Evolutionary conservation across 2,797 vertebrate genomes (phyloP), one percentile per base, ranked within the genome.

Genomic region (Argentina silus): DNA sequence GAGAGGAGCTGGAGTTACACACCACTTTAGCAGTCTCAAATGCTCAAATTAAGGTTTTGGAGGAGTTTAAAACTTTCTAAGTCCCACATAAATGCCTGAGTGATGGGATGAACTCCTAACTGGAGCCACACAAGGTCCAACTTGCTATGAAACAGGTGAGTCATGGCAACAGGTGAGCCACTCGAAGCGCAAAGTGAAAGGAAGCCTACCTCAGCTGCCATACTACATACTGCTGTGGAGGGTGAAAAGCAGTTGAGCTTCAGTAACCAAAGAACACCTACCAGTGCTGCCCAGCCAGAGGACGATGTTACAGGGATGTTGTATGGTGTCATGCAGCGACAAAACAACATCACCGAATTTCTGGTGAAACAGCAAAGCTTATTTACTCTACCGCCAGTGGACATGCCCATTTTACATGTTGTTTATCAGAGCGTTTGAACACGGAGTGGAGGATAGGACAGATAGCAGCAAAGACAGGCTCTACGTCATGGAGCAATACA

Each of bases 1-100:
- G 36, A 8, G 57, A 69, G 15, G n/a, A 43, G n/a, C 11, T 61
- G 0, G 73, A 74, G 44, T 7, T 74, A 10, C 47, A 66, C 10
- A 57, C 61, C 23, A 44, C 44, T 8, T 17, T 74, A 19, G 65
- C 56, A n/a, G 66, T 44, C 11, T n/a, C 45, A 1, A n/a, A 55
- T 42, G 65, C 73, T 14, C 68, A 68, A 74, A 1, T 74, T 2
- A 53, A 51, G 45, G 15, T 74, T 2, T 62, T 74, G 12, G 3
- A 66, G 0, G 14, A 19, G 47, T 66, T 19, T 73, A 62, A 69
- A 6, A 15, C 27, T 51, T 21, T 6, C 0, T 14, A 44, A 17
- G 10, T 7, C 19, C 44, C 50, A 56, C 36, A 36, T 9, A 56
- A 56, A 27, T n/a, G n/a, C n/a, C n/a, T n/a, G n/a, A n/a, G n/a